A percentile compares a stretch with the other conserved stretches of the same genome.
phyloP scores from a whole-genome alignment of 1,140 invertebrate genomes.

The Agrilus planipennis region DNA sequence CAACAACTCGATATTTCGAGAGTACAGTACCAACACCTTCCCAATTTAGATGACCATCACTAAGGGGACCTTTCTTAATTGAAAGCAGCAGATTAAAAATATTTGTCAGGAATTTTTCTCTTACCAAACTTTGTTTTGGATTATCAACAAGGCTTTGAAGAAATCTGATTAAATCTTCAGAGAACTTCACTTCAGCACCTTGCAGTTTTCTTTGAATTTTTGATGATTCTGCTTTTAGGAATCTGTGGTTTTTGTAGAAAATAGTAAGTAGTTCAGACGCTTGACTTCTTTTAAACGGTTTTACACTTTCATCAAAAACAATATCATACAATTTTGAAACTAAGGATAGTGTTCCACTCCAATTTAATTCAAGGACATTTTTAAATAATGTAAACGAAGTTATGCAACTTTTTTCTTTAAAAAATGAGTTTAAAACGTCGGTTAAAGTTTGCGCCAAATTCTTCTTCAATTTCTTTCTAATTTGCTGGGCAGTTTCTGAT shows the following conservation, averaged over 20 bases:
- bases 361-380: constrained; percentile 45
- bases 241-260: constrained; percentile 45
- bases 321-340: constrained; percentile 41
- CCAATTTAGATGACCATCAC: constrained; percentile 30
- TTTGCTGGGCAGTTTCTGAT: constrained; percentile 25
- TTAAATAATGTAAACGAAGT: constrained; percentile 52
- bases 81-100: constrained; percentile 33
- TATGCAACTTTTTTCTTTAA: constrained; percentile 48
- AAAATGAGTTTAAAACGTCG: constrained; percentile 43
- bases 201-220: constrained; percentile 20
- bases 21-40: constrained; percentile 27
- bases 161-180: constrained; percentile 24
- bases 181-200: constrained; percentile 32
- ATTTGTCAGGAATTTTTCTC: constrained; percentile 36
- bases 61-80: constrained; percentile 31
- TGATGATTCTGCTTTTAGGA: constrained; percentile 26
- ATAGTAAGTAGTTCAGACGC: constrained; percentile 47
- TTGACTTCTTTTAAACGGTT: constrained; percentile 50
- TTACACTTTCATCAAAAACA: constrained; percentile 45
- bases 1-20: constrained; percentile 26
- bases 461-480: constrained; percentile 28
- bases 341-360: constrained; percentile 47
- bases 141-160: constrained; percentile 25
- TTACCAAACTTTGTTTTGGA: constrained; percentile 19
- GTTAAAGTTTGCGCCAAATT: constrained; percentile 38